phyloP scores from a whole-genome alignment of 2,797 vertebrate genomes.

The Parambassis ranga region DNA sequence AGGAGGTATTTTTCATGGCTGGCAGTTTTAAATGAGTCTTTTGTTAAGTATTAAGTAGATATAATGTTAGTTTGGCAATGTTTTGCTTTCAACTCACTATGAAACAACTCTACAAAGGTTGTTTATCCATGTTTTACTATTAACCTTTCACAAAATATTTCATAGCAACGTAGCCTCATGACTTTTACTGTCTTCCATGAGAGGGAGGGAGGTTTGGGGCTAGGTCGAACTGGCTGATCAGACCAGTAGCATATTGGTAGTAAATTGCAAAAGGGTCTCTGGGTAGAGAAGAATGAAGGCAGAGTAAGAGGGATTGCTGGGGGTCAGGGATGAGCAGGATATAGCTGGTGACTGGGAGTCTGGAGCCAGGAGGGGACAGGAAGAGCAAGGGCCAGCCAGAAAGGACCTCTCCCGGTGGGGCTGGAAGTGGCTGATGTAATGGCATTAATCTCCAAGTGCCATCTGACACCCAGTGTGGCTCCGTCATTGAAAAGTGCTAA shows the following conservation, averaged over 20 bases:
- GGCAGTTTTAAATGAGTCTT: too few relatives aligned
- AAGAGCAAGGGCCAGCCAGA: constrained; percentile 63
- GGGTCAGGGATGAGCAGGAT: constrained; percentile 68
- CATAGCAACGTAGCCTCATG: constrained; percentile 22
- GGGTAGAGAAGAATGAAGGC: constrained; percentile 20
- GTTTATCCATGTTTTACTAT: constrained; percentile 60
- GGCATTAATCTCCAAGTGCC: constrained; percentile 77
- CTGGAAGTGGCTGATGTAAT: constrained; percentile 77
- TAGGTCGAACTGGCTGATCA: constrained; percentile 23
- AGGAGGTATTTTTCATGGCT: constrained; percentile 54
- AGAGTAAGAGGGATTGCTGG: constrained; percentile 52
- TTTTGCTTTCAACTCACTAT: constrained; percentile 55
- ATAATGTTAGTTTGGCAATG: constrained; percentile 32
- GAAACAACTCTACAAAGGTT: constrained; percentile 65
- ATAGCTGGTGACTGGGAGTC: constrained; percentile 69
- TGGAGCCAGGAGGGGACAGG: constrained; percentile 66
- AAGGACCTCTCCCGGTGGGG: constrained; percentile 61
- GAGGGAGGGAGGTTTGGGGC: background rate
- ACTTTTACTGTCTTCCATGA: constrained; percentile 34
- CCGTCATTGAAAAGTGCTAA: constrained; percentile 77
- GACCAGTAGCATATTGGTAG: constrained; percentile 33
- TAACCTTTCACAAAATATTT: constrained; percentile 66
- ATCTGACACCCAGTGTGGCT: constrained; percentile 77
- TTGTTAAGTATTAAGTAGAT: too few relatives aligned
- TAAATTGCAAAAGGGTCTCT: constrained; percentile 19